Conservation (phyloP, 2,888 invertebrate species). For the Drosophila sordidula region DNA sequence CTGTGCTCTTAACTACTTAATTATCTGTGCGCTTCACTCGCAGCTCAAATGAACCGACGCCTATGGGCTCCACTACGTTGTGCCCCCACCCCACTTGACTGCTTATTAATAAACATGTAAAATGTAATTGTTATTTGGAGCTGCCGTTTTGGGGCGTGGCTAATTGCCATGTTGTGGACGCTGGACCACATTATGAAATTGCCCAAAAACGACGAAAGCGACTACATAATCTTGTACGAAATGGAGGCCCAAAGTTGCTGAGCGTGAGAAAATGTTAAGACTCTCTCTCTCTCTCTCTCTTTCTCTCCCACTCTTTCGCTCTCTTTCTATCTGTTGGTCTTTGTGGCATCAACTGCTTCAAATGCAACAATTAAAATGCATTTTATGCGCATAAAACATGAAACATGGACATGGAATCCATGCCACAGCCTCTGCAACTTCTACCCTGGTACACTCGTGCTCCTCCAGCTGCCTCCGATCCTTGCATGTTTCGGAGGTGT, state of each 20-base stretch:
- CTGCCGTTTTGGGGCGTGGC: conserved; percentile 60
- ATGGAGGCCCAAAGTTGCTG: conserved; percentile 14
- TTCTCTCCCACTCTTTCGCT: conserved; percentile 1
- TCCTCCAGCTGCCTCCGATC: conserved; percentile 30
- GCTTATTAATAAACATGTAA: conserved; percentile 76
- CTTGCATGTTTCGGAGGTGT: conserved; percentile 71
- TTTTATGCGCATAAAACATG: conserved; percentile 68
- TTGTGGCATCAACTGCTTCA: conserved; percentile 23
- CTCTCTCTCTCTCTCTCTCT: neutral
- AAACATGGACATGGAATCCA: conserved; percentile 62
- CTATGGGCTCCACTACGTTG: conserved; percentile 7
- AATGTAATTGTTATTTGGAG: conserved; percentile 76
- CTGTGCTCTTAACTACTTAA: conserved; percentile 57
- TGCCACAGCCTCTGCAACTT: conserved; percentile 14
- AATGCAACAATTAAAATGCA: conserved; percentile 65
- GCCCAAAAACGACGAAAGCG: conserved; percentile 41
- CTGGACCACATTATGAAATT: conserved; percentile 57
- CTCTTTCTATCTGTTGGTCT: neutral
- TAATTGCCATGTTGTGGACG: conserved; percentile 49
- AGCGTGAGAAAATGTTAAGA: conserved; percentile 65
- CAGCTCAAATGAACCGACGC: conserved; percentile 39
- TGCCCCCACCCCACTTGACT: conserved; percentile 1
- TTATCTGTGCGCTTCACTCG: conserved; percentile 43
- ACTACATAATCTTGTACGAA: conserved; percentile 40
- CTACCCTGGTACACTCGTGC: neutral